A percentile compares a stretch with the other conserved stretches of the same genome.
These are phyloP conservation scores for Ascidia mentula DNA, from an alignment of 23 tunicate species.

Conservation along the genomic window DNA sequence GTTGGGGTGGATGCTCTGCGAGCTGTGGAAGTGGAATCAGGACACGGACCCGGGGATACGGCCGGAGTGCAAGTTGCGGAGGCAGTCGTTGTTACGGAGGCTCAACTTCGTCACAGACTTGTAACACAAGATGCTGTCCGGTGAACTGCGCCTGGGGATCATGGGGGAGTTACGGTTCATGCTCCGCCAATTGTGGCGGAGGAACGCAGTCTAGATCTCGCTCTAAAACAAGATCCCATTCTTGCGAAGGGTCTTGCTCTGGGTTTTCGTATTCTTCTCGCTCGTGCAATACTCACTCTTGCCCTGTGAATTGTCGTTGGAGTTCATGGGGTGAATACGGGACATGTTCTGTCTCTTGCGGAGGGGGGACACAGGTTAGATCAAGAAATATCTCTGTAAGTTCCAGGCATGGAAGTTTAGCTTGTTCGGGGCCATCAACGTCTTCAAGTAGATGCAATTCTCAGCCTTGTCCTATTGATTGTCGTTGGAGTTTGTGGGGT, in stretches of 20 bases:
- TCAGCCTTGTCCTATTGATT: too few relatives aligned
- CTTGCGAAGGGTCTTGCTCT: constrained; percentile 38
- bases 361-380: constrained; percentile 29
- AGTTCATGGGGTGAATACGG: constrained; percentile 20
- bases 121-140: constrained; percentile 44
- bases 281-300: constrained; percentile 25
- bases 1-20: constrained; percentile 29
- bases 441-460: constrained; percentile 26
- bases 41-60: constrained; percentile 16
- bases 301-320: constrained; percentile 42
- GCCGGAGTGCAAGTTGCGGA: constrained; percentile 20
- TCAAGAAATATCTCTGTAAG: neutral
- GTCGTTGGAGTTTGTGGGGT: too few relatives aligned
- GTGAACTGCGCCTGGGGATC: constrained; percentile 45
- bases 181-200: constrained; percentile 29
- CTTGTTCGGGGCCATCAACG: constrained; percentile 9
- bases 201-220: constrained; percentile 40
- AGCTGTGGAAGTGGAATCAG: constrained; percentile 46
- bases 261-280: constrained; percentile 21
- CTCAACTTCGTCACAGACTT: constrained; percentile 6
- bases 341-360: constrained; percentile 24
- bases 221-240: neutral
- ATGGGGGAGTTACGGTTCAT: constrained; percentile 33
- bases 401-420: constrained; percentile 9
- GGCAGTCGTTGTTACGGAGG: constrained; percentile 23